Conservation (phyloP, 2,888 invertebrate genomes). For the Monoplex corrugatus region DNA sequence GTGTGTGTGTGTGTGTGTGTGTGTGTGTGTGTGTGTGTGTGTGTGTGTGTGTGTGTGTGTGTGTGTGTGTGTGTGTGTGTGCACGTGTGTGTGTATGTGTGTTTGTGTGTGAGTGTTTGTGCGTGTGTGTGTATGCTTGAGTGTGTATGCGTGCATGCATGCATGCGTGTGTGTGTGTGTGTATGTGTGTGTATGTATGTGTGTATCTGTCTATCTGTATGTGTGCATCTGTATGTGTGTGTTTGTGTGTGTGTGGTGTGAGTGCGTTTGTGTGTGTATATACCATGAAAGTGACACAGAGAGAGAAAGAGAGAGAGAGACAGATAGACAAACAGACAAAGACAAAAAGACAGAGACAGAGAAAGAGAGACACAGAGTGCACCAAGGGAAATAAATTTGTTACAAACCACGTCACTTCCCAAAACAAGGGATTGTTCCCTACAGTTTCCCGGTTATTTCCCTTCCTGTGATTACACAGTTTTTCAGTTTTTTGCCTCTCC, state of each 20-base stretch:
- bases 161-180: neutral
- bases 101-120: neutral
- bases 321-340: too few species aligned
- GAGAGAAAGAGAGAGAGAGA: too few species aligned
- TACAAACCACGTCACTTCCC: too few species aligned
- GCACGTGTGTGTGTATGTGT: neutral
- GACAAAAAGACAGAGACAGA: too few species aligned
- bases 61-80: neutral
- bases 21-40: conserved; percentile 7
- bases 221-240: conserved; percentile 15
- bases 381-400: too few species aligned
- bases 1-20: neutral
- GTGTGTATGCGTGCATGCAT: neutral
- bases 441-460: too few species aligned
- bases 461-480: too few species aligned
- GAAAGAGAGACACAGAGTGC: too few species aligned
- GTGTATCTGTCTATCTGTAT: neutral
- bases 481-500: too few species aligned
- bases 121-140: neutral
- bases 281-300: too few species aligned
- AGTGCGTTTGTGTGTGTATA: conserved; percentile 10
- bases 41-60: neutral
- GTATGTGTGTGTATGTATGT: neutral
- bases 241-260: conserved; percentile 18
- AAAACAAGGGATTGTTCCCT: too few species aligned